Conservation (phyloP, 2,888 invertebrate species). For the Platycheirus albimanus region DNA sequence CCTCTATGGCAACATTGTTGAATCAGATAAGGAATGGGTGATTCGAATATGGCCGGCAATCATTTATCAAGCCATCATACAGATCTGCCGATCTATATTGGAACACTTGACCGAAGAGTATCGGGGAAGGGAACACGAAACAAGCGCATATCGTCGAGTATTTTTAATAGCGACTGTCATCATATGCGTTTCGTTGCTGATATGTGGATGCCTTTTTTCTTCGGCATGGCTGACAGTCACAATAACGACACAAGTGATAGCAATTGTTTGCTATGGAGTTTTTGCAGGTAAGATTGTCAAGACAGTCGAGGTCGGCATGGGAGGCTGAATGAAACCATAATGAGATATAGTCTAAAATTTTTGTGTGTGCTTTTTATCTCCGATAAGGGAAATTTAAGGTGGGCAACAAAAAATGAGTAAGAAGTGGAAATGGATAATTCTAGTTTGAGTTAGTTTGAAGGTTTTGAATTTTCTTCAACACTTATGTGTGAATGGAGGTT, state of each 20-base stretch:
- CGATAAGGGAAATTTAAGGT: constrained; percentile 32
- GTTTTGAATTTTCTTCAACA: not conserved
- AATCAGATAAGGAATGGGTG: constrained; percentile 81
- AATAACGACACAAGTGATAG: constrained; percentile 80
- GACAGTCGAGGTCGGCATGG: not conserved
- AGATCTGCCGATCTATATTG: constrained; percentile 81
- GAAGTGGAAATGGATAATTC: constrained; percentile 6
- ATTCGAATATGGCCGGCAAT: constrained; percentile 82
- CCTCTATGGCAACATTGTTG: constrained; percentile 82
- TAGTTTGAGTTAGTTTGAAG: constrained; percentile 7
- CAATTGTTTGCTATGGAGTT: constrained; percentile 81
- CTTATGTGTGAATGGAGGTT: too few relatives aligned
- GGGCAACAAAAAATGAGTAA: not conserved
- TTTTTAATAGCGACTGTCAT: constrained; percentile 80
- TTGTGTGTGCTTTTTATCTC: constrained; percentile 25
- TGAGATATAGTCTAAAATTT: constrained; percentile 33
- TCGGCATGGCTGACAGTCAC: constrained; percentile 81
- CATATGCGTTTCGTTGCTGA: constrained; percentile 80
- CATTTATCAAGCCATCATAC: constrained; percentile 81
- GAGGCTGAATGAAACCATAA: not conserved
- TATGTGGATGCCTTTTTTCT: constrained; percentile 81
- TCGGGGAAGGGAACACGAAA: constrained; percentile 79
- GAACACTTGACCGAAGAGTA: constrained; percentile 81
- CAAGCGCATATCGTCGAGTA: constrained; percentile 78
- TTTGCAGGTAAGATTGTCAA: constrained; percentile 79